Base-by-base conservation (phyloP, 2,113 vertebrate genomes). In the Pavo muticus region DNA sequence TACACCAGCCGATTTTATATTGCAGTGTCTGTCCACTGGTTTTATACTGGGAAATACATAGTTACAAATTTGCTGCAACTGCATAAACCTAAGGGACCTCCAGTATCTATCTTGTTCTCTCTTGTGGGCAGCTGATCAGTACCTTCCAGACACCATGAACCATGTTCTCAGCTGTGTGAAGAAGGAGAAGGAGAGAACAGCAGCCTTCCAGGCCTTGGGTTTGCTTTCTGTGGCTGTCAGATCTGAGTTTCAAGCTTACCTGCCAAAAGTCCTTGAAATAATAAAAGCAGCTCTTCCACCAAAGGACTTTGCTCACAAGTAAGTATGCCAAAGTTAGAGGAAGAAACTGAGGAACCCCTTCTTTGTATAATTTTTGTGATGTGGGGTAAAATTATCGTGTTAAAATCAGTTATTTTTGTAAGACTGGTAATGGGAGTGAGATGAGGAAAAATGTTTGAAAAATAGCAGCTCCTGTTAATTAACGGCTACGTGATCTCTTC, bases 261-360 rank as follows among this genome's bases (percentile, higher is more conserved):
- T 99, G 82, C 97, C 98, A 27, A 99, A 98, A 93, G 98, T 99
- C 91, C 98, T 99, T 40, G 99, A 99, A 97, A 99, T 99, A 93
- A 99, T 99, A 93, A 99, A 99, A 96, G 98, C 98, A 57, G 99
- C 99, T 29, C 97, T 99, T 80, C 99, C 99, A 32, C 99, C 98
- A 4, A 99, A 99, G 95, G 99, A 99, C 95, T 99, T 99, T 85
- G 99, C 99, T 60, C 99, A 99, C 95, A 99, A 99, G 99, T 99
- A 94, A 98, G 98, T 89, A 13, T 23, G n/a, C 57, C 42, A 35
- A 70, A 21, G 8, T 37, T 61, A 15, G 64, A 61, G 37, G 37
- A 74, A 74, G 32, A 50, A 78, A 71, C 29, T 60, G 37, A 80
- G 86, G 44, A 37, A 9, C 37, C 39, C 54, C 4, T 17, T 81